These are phyloP conservation scores for Telmatochromis brachygnathus DNA, from an alignment of 2,113 vertebrate species.

Conservation along the genomic window DNA sequence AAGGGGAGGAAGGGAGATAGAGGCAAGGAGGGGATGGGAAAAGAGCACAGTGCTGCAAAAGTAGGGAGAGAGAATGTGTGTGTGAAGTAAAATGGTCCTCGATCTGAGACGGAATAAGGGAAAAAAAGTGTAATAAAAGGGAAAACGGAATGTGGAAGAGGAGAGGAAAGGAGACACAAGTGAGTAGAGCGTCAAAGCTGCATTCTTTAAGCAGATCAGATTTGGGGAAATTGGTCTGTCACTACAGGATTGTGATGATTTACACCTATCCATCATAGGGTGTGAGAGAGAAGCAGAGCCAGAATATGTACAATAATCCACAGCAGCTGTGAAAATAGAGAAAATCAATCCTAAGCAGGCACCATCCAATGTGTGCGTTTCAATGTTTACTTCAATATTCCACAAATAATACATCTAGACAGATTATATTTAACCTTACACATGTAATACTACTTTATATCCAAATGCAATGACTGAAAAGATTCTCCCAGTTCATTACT, in stretches of 20 bases:
- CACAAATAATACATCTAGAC: not conserved
- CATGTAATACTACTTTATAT: not conserved
- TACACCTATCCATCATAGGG: constrained; percentile 94
- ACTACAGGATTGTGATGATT: constrained; percentile 95
- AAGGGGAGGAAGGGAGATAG: not conserved
- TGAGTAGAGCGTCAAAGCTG: constrained; percentile 71
- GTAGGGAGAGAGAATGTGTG: not conserved
- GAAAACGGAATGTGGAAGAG: not conserved
- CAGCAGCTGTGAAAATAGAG: constrained; percentile 10
- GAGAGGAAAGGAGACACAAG: constrained; percentile 40
- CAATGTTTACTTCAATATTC: not conserved
- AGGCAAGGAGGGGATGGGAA: constrained; percentile 12
- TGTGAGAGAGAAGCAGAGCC: not conserved
- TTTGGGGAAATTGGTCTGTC: constrained; percentile 99
- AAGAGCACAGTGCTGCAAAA: not conserved
- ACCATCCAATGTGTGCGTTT: not conserved
- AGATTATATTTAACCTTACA: not conserved
- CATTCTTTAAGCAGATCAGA: constrained; percentile 99
- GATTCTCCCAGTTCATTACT: not conserved
- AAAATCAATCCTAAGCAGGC: not conserved
- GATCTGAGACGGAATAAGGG: not conserved
- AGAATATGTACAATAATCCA: constrained; percentile 46
- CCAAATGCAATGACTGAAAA: not conserved
- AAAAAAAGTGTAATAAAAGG: not conserved
- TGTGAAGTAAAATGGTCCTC: not conserved